Conservation (phyloP, 2,113 vertebrate genomes). For the Thymallus thymallus region DNA sequence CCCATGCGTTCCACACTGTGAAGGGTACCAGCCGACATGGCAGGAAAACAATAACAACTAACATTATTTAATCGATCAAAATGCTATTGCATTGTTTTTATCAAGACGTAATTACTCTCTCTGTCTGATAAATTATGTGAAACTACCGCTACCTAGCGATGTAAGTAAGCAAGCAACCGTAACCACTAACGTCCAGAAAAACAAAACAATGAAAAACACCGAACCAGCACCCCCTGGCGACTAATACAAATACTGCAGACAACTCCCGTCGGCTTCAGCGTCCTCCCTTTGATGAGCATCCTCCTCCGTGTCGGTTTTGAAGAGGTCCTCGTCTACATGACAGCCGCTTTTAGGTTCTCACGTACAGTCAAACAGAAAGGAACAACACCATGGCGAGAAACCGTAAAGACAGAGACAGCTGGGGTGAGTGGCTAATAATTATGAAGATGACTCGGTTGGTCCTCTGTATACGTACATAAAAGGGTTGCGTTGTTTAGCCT, state of each 20-base stretch:
- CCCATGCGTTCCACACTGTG: background rate
- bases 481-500: no score
- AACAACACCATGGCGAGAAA: slow-evolving; percentile 76
- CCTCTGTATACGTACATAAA: slow-evolving; percentile 32
- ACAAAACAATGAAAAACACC: background rate
- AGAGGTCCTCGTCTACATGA: slow-evolving; percentile 69
- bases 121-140: no score
- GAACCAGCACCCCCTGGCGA: slow-evolving; percentile 53
- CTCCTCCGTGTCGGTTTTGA: slow-evolving; percentile 50
- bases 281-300: slow-evolving; percentile 69
- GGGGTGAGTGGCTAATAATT: slow-evolving; percentile 81
- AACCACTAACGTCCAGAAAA: no score
- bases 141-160: slow-evolving; percentile 28
- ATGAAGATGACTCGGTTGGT: background rate
- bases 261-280: slow-evolving; percentile 59
- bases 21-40: background rate
- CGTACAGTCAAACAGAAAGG: slow-evolving; percentile 36
- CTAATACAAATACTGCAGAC: background rate
- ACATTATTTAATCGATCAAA: no score
- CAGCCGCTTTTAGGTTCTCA: slow-evolving; percentile 50
- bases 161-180: no score
- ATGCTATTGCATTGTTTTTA: no score
- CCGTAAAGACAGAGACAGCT: slow-evolving; percentile 88
- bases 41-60: background rate
- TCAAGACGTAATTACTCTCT: no score